Base-by-base conservation (phyloP, 2,797 vertebrate genomes). In the Ciconia nigra region DNA sequence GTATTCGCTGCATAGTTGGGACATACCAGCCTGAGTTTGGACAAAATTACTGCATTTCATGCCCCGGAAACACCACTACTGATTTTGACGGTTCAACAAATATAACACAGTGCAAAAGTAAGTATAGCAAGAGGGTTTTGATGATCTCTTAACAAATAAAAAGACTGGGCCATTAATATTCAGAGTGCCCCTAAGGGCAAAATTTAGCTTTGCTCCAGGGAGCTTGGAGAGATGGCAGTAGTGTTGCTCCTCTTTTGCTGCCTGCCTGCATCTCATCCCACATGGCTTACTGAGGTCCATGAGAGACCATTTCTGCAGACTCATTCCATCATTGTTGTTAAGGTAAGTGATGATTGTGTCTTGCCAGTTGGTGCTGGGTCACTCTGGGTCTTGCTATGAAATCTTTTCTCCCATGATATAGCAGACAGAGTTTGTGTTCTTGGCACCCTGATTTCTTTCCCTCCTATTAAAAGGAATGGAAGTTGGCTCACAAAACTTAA, bases 61-160 rank as follows among this genome's bases (percentile, higher is more conserved):
- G 99, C 70, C 99, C 99, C 54, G 99, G 99, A 96, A 99, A 99
- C 94, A 99, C 99, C 87, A 99, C 99, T 62, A 99, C 99, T 1
- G 99, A 99, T 97, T 99, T 99, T 94, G 99, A 99, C 82, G 99
- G 99, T 46, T 99, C 99, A 63, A 99, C 99, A 77, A 99, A 99
- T 96, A 97, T 99, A 96, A 99, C 99, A 82, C 99, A 99, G 72
- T 99, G 99, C 98, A 99, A 99, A 99, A 99, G 99, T 99, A 99
- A 97, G 98, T 98, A 47, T 24, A 86, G 44, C 11, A 84, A 74
- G 78, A 73, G 72, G 21, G 39, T 46, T 96, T 71, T 84, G 66
- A 10, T 54, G 58, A 37, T 72, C 35, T 46, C 26, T 81, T 69
- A 46, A 46, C 17, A 76, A 94, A 58, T 81, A 8, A 87, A 90